Base-by-base conservation (phyloP, 2,797 vertebrate genomes). In the Anabas testudineus region DNA sequence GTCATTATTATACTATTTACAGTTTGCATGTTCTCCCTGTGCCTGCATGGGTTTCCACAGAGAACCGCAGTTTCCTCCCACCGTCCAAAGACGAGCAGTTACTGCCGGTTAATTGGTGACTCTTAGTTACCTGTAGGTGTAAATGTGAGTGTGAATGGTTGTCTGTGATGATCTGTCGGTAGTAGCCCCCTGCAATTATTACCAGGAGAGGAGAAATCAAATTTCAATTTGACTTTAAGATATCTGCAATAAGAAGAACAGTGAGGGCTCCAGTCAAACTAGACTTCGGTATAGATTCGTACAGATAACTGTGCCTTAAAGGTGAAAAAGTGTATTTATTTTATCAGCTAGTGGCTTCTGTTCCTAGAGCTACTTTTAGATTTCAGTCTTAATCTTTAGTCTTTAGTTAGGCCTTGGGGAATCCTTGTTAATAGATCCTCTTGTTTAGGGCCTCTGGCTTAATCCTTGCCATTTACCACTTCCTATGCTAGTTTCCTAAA, bases 401-500 rank as follows among this genome's bases (percentile, higher is more conserved):
- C 78, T 90, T 91, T 90, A 90, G 90, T 93, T 76, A 83, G 90
- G 80, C 93, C 90, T 90, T 87, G 69, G 93, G 93, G 92, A 93
- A 91, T 93, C 90, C 88, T 88, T 88, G 85, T 82, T 92, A 92
- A 94, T 93, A 85, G 89, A 87, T 87, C 80, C 68, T 86, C 86
- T 90, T 89, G 82, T 81, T 86, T 76, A 71, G 76, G 90, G 91
- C 93, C 92, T 93, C 91, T 94, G 92, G 93, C 91, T 90, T 91
- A 91, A 93, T 92, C 89, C 90, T 88, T 84, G 80, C 87, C 90
- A 91, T 92, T 92, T 92, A 91, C 81, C 71, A 86, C 91, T 92
- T 92, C 91, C 90, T 91, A 55, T 88, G 74, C 85, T 88, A 89
- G 87, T 92, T 93, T 91, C 89, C 80, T 94, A 94, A 94, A 94